Evolutionary conservation across 2,113 vertebrate species (phyloP).

Genomic region (Asarcornis scutulata): DNA sequence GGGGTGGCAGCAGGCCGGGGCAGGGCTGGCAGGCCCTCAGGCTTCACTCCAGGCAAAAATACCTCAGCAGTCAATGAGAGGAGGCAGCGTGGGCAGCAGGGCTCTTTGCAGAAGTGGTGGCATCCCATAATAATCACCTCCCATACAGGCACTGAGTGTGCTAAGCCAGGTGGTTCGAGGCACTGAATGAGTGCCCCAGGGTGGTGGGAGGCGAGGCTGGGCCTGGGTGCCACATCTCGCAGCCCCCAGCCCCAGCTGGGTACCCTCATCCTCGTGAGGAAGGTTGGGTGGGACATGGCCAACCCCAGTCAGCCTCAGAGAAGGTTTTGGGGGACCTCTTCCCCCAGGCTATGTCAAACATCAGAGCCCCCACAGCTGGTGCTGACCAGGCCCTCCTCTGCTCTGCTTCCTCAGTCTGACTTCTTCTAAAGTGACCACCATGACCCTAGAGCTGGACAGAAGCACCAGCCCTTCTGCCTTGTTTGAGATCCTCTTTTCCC

Average conservation of each 20-base stretch:
- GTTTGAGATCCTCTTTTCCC: neutral
- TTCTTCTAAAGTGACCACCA: neutral
- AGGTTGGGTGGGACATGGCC: neutral
- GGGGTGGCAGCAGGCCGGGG: neutral
- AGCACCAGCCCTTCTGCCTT: neutral
- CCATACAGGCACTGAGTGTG: neutral
- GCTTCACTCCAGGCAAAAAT: neutral
- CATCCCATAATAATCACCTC: neutral
- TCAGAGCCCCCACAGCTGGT: neutral
- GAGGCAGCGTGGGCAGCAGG: neutral
- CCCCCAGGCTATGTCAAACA: fast-evolving
- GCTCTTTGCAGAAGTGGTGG: neutral
- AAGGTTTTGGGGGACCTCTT: neutral
- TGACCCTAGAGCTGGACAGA: neutral
- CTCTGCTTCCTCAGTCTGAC: neutral
- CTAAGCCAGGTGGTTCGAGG: neutral
- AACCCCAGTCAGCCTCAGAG: fast-evolving
- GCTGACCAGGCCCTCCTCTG: neutral
- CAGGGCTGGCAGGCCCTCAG: neutral
- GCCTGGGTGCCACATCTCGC: neutral
- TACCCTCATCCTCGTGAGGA: neutral
- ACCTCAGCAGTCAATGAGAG: neutral
- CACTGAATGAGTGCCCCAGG: neutral
- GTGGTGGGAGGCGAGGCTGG: neutral
- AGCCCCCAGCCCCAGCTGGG: neutral